These are phyloP conservation scores for Tragelaphus buxtoni DNA, from an alignment of 2,113 vertebrate genomes.

Conservation along the genomic window DNA sequence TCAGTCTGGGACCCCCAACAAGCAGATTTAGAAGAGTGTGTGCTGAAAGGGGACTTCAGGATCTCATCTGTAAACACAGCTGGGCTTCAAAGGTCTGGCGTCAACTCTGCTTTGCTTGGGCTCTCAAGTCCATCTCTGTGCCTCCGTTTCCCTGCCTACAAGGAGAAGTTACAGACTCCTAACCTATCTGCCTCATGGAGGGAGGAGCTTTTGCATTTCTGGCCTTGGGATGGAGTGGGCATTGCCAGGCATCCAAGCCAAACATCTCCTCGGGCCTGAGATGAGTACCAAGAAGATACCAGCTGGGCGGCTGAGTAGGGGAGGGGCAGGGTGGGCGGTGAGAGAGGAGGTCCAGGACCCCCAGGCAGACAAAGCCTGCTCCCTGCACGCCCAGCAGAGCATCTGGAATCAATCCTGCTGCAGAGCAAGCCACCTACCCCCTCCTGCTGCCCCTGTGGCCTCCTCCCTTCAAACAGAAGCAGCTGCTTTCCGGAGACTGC, in stretches of 20 bases:
- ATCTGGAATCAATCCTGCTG: conserved; percentile 66
- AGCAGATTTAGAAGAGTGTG: background rate
- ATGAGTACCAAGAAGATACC: background rate
- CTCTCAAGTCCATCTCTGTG: background rate
- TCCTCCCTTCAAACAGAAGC: background rate
- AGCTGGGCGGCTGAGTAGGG: background rate
- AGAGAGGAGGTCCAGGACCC: background rate
- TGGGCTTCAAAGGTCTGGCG: background rate
- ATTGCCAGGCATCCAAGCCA: background rate
- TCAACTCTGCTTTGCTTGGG: background rate
- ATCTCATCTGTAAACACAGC: background rate
- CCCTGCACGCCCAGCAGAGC: background rate
- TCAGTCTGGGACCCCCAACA: background rate
- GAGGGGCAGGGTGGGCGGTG: background rate
- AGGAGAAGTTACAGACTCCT: background rate
- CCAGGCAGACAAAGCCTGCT: conserved; percentile 53
- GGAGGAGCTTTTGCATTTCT: background rate
- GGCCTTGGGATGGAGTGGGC: background rate
- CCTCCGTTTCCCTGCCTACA: background rate
- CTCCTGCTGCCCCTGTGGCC: background rate
- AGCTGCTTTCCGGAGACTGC: background rate
- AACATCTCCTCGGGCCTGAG: background rate
- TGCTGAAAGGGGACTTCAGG: background rate
- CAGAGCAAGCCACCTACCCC: background rate
- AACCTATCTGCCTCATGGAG: background rate